Evolutionary conservation across 2,888 invertebrate genomes (phyloP), one percentile per base, ranked within the genome.

Genomic region (Tenthredo notha): DNA sequence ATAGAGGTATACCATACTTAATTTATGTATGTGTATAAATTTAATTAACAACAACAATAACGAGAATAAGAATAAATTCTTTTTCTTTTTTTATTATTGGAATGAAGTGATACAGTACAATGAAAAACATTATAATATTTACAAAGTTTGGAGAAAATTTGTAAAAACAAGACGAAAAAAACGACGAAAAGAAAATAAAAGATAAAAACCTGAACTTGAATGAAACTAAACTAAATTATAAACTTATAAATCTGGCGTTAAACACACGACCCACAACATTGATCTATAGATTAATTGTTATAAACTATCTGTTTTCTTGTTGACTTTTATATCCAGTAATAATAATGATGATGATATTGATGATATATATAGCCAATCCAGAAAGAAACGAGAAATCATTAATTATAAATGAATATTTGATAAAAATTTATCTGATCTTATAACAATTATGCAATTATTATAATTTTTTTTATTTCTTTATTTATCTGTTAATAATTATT

Each of bases 81-180:
- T 74, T 85, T 72, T 85, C 25, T 85, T 80, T 84, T 84, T 85
- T 84, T 84, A 89, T 91, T 90, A 91, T 91, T 91, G 89, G 89
- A 91, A 91, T 91, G 90, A 90, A 89, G 87, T 84, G 72, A 88
- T 90, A 90, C 90, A 91, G 87, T 88, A 87, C 85, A 88, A 88
- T 89, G 87, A 88, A 89, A 89, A 89, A 90, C 72, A 85, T 86
- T 74, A 87, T 85, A 86, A 80, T 87, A 87, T 88, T 86, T 88
- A 88, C 88, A 88, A 87, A 88, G 85, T 86, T 85, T 72, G 85
- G 87, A 87, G 33, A 67, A 25, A 6, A 18, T 33, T n/a, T n/a
- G n/a, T n/a, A n/a, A 33, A 4, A 33, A 33, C 2, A 33, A 65
- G 33, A 29, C 1, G 6, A 50, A n/a, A 50, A 15, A 0, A 50